Base-by-base conservation (phyloP, 2,888 invertebrate genomes). In the Cantharis lateralis region DNA sequence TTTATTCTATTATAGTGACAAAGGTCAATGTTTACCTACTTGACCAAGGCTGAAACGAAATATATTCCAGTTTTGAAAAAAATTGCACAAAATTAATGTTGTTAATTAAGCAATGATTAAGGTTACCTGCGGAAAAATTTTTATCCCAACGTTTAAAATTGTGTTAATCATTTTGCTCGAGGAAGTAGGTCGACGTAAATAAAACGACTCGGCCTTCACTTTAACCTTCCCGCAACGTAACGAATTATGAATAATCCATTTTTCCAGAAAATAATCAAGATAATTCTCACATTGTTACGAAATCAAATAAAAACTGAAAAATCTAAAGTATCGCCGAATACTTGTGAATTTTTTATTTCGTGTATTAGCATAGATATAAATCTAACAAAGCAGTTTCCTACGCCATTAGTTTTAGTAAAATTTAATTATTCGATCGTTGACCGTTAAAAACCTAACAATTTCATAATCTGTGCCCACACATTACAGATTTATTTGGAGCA, bases 361-460 rank as follows among this genome's bases (percentile, higher is more conserved):
- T 24, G n/a, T 66, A 66, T 66, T 66, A 20, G n/a, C 64, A 66
- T 66, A 66, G 64, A 66, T 66, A 66, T 20, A 66, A n/a, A 66
- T 66, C 64, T 66, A 66, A 24, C 48, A 48, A 66, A 66, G 64
- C 24, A 15, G 64, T 66, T 66, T 66, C 64, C 64, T 66, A 66
- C 64, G 24, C 20, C 16, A 20, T 66, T 48, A 48, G 48, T 66
- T 66, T 66, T 18, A 24, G 64, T 66, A 66, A 66, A 66, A 66
- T 66, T 66, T 66, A 66, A 66, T 66, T 66, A 66, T 66, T 18
- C 64, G 64, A 66, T 66, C 15, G 64, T 66, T 66, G 64, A 66
- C 64, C 64, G 64, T 66, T 66, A 66, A 66, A 20, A 66, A 15
- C 64, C 13, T 4, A 66, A 66, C 64, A 15, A 66, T 66, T 66